A percentile compares a stretch with the other conserved stretches of the same genome.
These are phyloP conservation scores for Pemphredon lugubris DNA, from an alignment of 2,888 invertebrate genomes.

Conservation along the genomic window DNA sequence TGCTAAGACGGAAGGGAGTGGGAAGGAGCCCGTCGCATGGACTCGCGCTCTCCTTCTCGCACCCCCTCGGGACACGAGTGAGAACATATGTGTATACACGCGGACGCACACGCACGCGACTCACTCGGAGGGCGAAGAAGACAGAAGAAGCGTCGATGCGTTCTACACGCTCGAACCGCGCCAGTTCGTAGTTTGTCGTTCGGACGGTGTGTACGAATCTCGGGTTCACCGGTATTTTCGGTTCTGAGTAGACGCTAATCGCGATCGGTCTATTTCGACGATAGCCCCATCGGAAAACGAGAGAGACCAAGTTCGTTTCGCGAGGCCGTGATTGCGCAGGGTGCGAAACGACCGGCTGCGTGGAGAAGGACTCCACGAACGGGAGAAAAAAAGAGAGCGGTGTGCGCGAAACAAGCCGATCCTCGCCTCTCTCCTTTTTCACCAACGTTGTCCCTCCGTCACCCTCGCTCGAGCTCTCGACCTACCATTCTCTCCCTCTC, in stretches of 20 bases:
- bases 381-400: constrained; percentile 31
- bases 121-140: constrained; percentile 61
- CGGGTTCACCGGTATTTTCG: constrained; percentile 13
- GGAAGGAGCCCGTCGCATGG: constrained; percentile 27
- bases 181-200: constrained; percentile 75
- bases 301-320: constrained; percentile 15
- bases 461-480: constrained; percentile 59
- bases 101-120: constrained; percentile 46
- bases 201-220: constrained; percentile 43
- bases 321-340: constrained; percentile 32
- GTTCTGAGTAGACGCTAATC: constrained; percentile 4
- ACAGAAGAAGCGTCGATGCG: constrained; percentile 71
- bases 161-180: constrained; percentile 72
- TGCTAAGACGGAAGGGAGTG: constrained; percentile 12
- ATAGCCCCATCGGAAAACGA: constrained; percentile 37
- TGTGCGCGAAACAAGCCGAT: constrained; percentile 58
- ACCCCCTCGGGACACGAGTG: constrained; percentile 32
- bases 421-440: constrained; percentile 63
- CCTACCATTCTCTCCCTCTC: constrained; percentile 43
- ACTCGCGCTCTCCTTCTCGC: constrained; percentile 45
- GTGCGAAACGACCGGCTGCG: constrained; percentile 27
- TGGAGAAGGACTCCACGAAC: constrained; percentile 36
- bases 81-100: constrained; percentile 58
- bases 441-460: constrained; percentile 58
- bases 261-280: background rate